Percentiles rank a stretch among this genome's conserved stretches.
Conservation (phyloP, 53 echinoderm and acorn worm genomes). For the Patiria pectinifera region DNA sequence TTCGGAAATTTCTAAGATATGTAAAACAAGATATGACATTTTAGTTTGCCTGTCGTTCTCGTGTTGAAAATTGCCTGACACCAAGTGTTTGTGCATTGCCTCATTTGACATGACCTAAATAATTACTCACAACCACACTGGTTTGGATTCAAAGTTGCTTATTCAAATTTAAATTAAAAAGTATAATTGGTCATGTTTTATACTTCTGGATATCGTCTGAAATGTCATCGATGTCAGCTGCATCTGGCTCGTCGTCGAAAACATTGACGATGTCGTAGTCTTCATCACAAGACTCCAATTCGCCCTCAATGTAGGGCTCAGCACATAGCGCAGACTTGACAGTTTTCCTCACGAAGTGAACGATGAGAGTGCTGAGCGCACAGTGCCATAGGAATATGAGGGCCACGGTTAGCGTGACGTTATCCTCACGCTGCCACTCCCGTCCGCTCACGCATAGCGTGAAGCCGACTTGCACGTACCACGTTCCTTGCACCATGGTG, state of each 20-base stretch:
- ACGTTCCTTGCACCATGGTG: constrained; percentile 85
- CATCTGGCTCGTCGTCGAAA: constrained; percentile 16
- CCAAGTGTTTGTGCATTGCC: no score
- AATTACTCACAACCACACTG: no score
- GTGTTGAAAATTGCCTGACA: no score
- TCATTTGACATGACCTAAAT: no score
- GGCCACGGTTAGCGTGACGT: constrained; percentile 76
- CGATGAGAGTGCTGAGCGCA: constrained; percentile 72
- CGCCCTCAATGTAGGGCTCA: constrained; percentile 72
- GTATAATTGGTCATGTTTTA: neutral
- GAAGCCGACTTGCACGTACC: constrained; percentile 84
- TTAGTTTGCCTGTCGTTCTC: no score
- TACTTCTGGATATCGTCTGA: neutral
- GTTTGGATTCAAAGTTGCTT: no score
- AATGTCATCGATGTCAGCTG: neutral
- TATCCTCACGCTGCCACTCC: constrained; percentile 83
- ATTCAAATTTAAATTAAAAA: no score
- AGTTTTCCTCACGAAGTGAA: constrained; percentile 83
- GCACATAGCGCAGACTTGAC: constrained; percentile 76
- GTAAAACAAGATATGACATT: no score
- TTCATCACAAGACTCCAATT: constrained; percentile 44
- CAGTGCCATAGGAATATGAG: constrained; percentile 86
- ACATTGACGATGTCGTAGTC: constrained; percentile 20
- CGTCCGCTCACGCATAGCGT: constrained; percentile 87
- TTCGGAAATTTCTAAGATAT: no score